These are phyloP conservation scores for Todiramphus saurophagus DNA, from an alignment of 2,113 vertebrate species.

Conservation along the genomic window DNA sequence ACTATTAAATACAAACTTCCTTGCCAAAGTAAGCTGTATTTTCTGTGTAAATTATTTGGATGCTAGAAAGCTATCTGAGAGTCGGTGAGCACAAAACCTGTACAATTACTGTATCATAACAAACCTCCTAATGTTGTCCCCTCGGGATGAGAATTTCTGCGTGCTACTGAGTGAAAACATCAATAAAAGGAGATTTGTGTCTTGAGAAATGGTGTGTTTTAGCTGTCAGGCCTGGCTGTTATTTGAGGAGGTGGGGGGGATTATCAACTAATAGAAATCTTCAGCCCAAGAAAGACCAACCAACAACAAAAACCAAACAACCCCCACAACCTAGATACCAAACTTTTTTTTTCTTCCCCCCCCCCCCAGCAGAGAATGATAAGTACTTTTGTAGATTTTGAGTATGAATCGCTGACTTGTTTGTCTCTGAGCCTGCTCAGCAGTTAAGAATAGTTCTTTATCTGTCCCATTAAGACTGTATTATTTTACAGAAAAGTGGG, in stretches of 20 bases:
- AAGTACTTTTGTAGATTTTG: neutral
- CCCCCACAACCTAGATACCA: neutral
- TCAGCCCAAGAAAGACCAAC: neutral
- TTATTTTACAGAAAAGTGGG: conserved; percentile 51
- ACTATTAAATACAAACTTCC: neutral
- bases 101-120: neutral
- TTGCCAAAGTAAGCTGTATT: neutral
- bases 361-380: neutral
- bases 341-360: neutral
- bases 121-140: neutral
- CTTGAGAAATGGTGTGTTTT: neutral
- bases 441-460: conserved; percentile 53
- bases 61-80: neutral
- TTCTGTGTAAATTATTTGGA: neutral
- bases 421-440: neutral
- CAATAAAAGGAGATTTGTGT: neutral
- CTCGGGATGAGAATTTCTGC: neutral
- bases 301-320: neutral
- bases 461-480: conserved; percentile 22
- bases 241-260: neutral
- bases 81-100: neutral
- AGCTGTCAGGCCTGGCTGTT: neutral
- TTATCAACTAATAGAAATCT: neutral
- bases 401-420: conserved; percentile 33
- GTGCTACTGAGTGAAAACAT: neutral